These are phyloP conservation scores for Orientallactaga sibirica DNA, from an alignment of 2,797 vertebrate species.

Conservation along the genomic window DNA sequence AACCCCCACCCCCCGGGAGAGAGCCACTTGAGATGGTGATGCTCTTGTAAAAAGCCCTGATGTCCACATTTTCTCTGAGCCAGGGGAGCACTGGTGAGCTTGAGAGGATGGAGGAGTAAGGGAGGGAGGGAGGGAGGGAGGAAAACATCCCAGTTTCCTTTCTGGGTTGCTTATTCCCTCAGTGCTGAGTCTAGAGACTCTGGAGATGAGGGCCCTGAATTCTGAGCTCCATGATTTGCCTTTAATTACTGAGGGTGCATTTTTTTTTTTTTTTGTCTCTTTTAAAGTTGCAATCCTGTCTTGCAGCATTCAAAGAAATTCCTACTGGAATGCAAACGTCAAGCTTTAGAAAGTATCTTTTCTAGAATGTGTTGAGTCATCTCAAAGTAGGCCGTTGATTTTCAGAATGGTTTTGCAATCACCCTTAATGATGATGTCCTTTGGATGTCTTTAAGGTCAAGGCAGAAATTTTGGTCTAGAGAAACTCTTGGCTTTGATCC, in stretches of 20 bases:
- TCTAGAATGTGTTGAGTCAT: constrained; percentile 49
- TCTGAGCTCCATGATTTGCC: constrained; percentile 61
- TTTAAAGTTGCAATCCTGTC: constrained; percentile 62
- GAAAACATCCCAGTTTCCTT: not conserved
- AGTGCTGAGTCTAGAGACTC: not conserved
- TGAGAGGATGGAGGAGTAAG: not conserved
- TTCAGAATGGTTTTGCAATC: constrained; percentile 74
- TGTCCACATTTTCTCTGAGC: not conserved
- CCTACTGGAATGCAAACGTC: constrained; percentile 67
- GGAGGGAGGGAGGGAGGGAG: not conserved
- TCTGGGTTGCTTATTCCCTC: not conserved
- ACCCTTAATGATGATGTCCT: constrained; percentile 39
- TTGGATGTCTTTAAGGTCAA: constrained; percentile 69
- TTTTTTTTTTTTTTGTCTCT: constrained; percentile 55
- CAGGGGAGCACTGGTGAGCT: not conserved
- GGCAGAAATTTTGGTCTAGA: constrained; percentile 39
- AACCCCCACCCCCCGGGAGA: not conserved
- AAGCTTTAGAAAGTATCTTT: constrained; percentile 74
- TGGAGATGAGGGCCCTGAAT: constrained; percentile 55
- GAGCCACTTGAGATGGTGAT: not conserved
- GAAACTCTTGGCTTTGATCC: constrained; percentile 37
- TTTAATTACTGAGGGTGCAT: constrained; percentile 67
- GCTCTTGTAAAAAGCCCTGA: not conserved
- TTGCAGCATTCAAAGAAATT: constrained; percentile 70
- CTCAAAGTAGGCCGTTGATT: constrained; percentile 69